Conservation (phyloP, 64 coral and sea anemone species). For the Astreopora myriophthalma region DNA sequence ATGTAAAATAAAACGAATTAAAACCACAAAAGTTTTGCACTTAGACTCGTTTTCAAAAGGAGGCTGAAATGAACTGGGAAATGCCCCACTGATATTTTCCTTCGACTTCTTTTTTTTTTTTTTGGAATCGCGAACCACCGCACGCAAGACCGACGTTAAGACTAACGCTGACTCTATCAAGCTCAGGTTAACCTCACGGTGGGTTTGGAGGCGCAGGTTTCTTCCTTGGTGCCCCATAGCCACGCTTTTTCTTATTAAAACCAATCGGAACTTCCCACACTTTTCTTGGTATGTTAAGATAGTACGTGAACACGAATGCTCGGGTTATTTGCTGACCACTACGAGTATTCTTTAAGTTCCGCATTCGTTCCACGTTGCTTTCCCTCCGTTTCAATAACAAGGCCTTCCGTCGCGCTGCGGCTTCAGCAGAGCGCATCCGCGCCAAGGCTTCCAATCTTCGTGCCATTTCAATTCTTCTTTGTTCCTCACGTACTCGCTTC, state of each 20-base stretch:
- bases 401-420: slow-evolving; percentile 70
- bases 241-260: slow-evolving; percentile 80
- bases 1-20: too few relatives aligned
- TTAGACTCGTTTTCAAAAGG: too few relatives aligned
- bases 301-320: slow-evolving; percentile 78
- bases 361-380: slow-evolving; percentile 77
- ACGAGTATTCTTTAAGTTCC: slow-evolving; percentile 66
- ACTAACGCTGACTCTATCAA: too few relatives aligned
- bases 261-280: slow-evolving; percentile 82
- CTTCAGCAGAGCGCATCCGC: slow-evolving; percentile 74
- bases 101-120: too few relatives aligned
- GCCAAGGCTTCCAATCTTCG: slow-evolving; percentile 76
- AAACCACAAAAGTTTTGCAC: too few relatives aligned
- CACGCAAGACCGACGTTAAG: too few relatives aligned
- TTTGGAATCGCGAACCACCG: too few relatives aligned
- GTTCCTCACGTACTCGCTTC: slow-evolving; percentile 58
- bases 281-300: slow-evolving; percentile 75
- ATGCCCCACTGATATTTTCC: too few relatives aligned
- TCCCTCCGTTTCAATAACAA: slow-evolving; percentile 73
- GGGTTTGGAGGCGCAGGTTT: slow-evolving; percentile 45
- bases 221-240: slow-evolving; percentile 32
- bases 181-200: neutral
- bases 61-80: too few relatives aligned
- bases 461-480: slow-evolving; percentile 82
- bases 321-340: slow-evolving; percentile 74